These are phyloP conservation scores for Centruroides sculpturatus DNA, from an alignment of 1,140 invertebrate genomes.

Conservation along the genomic window DNA sequence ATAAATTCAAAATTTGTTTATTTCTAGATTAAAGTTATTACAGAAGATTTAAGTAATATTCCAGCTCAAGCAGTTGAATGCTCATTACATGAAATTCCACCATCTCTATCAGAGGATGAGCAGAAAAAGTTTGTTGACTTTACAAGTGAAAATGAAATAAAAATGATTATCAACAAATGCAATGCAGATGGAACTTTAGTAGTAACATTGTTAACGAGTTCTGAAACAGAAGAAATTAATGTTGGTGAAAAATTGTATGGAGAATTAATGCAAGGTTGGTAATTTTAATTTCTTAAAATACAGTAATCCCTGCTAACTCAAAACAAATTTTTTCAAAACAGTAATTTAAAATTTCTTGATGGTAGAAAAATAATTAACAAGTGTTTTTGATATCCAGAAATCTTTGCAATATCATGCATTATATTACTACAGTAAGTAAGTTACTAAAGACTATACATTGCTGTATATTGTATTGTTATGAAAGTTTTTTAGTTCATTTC, in stretches of 20 bases:
- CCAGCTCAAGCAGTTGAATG: conserved; percentile 4
- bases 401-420: too few relatives aligned
- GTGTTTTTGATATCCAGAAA: too few relatives aligned
- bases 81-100: neutral
- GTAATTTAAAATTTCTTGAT: too few relatives aligned
- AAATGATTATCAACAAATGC: conserved; percentile 1
- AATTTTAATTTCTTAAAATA: too few relatives aligned
- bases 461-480: too few relatives aligned
- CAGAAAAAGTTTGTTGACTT: neutral
- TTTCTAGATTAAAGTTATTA: conserved; percentile 4
- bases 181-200: neutral
- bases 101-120: neutral
- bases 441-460: too few relatives aligned
- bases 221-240: conserved; percentile 6
- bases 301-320: too few relatives aligned
- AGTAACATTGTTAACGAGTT: conserved; percentile 1
- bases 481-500: too few relatives aligned
- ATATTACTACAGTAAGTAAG: too few relatives aligned
- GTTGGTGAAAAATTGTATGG: conserved; percentile 6
- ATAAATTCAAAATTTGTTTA: neutral
- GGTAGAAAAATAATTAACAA: too few relatives aligned
- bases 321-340: too few relatives aligned
- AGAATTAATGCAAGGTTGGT: too few relatives aligned
- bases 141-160: neutral
- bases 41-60: neutral